phyloP scores from a whole-genome alignment of 1,140 invertebrate species.

The Drosophila watanabei region DNA sequence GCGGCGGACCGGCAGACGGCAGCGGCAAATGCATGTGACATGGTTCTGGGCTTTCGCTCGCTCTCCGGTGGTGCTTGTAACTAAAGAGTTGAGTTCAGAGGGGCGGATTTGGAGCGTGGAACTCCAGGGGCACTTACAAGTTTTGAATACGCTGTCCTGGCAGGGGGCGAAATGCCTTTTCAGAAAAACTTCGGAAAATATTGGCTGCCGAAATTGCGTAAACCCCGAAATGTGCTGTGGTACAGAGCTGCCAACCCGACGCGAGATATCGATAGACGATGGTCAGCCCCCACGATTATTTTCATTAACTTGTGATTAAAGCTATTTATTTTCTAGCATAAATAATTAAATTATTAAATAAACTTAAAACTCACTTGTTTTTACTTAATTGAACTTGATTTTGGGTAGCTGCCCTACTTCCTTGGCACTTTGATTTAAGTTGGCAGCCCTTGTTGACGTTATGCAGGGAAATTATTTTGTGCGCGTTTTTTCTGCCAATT shows the following conservation, averaged over 20 bases:
- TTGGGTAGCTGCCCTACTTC: background rate
- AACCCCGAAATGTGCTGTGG: constrained; percentile 73
- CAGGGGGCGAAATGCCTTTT: constrained; percentile 32
- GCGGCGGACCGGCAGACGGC: constrained; percentile 59
- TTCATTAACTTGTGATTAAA: background rate
- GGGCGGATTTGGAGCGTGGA: no score
- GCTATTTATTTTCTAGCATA: background rate
- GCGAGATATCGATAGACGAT: constrained; percentile 26
- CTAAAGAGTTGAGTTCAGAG: constrained; percentile 4
- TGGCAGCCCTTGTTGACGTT: constrained; percentile 38
- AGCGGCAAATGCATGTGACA: constrained; percentile 72
- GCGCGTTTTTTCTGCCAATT: constrained; percentile 34
- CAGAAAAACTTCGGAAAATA: constrained; percentile 32
- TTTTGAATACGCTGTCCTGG: constrained; percentile 13
- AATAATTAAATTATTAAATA: background rate
- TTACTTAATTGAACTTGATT: background rate
- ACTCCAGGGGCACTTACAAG: constrained; percentile 45
- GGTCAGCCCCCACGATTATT: background rate
- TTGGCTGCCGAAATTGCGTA: constrained; percentile 68
- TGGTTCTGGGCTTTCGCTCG: constrained; percentile 37
- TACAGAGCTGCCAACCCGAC: constrained; percentile 18
- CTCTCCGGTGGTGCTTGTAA: constrained; percentile 20
- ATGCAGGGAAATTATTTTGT: constrained; percentile 53
- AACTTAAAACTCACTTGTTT: constrained; percentile 3
- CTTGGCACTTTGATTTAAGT: background rate